phyloP scores from a whole-genome alignment of 1,140 invertebrate genomes.

The Eriocheir sinensis region DNA sequence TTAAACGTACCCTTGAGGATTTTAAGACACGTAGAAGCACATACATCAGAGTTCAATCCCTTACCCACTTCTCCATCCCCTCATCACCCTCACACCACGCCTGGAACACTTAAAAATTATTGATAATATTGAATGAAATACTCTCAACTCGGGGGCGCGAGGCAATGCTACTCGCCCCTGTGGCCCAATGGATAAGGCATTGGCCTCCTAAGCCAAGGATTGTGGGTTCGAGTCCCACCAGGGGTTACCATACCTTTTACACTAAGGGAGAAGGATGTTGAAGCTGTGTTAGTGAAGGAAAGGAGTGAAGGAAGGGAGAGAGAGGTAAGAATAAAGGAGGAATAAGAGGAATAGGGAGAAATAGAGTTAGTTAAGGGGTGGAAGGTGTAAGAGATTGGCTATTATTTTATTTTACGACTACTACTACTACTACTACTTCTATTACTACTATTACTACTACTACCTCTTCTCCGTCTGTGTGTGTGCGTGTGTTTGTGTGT shows the following conservation, averaged over 20 bases:
- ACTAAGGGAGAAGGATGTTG: too few species aligned
- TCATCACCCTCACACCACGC: too few species aligned
- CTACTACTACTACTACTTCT: neutral
- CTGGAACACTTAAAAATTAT: too few species aligned
- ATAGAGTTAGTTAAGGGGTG: neutral
- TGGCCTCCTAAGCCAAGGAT: conserved; percentile 20
- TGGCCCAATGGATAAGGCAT: conserved; percentile 22
- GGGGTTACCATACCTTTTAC: neutral
- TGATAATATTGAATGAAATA: neutral
- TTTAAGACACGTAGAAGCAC: too few species aligned
- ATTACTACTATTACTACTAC: neutral
- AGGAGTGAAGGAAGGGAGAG: conserved; percentile 1
- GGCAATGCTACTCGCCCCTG: neutral
- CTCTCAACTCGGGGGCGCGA: neutral
- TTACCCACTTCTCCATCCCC: too few species aligned
- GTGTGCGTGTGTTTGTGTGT: conserved; percentile 36
- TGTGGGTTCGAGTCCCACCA: conserved; percentile 19
- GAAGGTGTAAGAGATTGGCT: neutral
- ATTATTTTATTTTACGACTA: neutral
- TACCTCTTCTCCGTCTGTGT: neutral
- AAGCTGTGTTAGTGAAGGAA: neutral
- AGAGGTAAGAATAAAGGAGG: neutral
- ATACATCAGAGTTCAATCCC: too few species aligned
- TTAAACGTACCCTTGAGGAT: too few species aligned
- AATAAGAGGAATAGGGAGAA: neutral